Percentiles rank a stretch among this genome's conserved stretches.
phyloP scores from a whole-genome alignment of 2,888 invertebrate genomes.

The Iphiclides podalirius region DNA sequence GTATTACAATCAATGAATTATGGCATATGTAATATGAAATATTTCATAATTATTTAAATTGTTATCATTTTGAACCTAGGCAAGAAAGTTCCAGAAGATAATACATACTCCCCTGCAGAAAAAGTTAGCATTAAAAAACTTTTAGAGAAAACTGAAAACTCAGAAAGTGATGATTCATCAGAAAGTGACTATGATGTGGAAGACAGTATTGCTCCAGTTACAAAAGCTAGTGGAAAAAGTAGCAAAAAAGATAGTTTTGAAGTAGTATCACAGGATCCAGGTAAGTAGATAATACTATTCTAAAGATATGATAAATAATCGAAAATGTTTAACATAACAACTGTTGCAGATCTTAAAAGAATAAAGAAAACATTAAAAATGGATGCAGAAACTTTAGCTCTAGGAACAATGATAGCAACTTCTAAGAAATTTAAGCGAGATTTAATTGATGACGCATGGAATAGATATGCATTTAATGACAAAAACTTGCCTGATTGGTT shows the following conservation, averaged over 20 bases:
- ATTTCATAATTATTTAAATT: too few species aligned
- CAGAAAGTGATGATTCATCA: not conserved
- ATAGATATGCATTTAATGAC: conserved; percentile 95
- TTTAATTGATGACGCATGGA: conserved; percentile 94
- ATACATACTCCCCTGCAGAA: conserved; percentile 24
- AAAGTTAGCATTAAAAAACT: conserved; percentile 48
- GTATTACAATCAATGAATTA: too few species aligned
- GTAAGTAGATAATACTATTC: conserved; percentile 40
- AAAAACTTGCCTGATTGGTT: conserved; percentile 97
- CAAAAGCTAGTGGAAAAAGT: conserved; percentile 43
- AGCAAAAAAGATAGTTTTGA: conserved; percentile 83
- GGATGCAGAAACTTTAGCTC: conserved; percentile 92
- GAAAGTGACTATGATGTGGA: conserved; percentile 70
- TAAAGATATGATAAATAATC: too few species aligned
- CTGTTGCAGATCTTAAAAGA: conserved; percentile 63
- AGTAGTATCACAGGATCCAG: conserved; percentile 81
- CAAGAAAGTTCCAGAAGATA: conserved; percentile 55
- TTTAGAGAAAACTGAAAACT: conserved; percentile 49
- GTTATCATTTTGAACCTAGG: conserved; percentile 34
- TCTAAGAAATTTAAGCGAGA: conserved; percentile 95
- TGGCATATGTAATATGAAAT: too few species aligned
- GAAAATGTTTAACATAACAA: too few species aligned
- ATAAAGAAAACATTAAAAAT: conserved; percentile 84
- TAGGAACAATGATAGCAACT: conserved; percentile 94
- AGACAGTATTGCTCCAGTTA: conserved; percentile 45